Conservation (phyloP, 2,888 invertebrate genomes). For the Dynastes hyllus region DNA sequence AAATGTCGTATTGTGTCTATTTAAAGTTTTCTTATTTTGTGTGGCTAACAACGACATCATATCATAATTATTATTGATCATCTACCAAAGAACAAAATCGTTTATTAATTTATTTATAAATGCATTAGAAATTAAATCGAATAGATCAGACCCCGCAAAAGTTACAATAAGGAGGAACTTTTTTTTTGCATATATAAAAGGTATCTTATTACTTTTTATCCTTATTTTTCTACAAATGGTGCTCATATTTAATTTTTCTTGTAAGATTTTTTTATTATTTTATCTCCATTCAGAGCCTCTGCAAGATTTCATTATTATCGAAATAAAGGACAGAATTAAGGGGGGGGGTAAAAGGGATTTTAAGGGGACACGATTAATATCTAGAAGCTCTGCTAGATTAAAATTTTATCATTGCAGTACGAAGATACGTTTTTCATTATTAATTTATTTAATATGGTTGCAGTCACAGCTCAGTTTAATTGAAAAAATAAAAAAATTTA, state of each 20-base stretch:
- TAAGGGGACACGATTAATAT: neutral
- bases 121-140: slow-evolving; percentile 57
- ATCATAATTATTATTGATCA: slow-evolving; percentile 41
- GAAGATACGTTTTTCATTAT: neutral
- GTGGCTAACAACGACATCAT: too few relatives aligned
- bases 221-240: neutral
- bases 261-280: neutral
- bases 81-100: slow-evolving; percentile 62
- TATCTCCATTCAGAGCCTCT: neutral
- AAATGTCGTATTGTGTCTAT: too few relatives aligned
- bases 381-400: neutral
- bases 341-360: neutral
- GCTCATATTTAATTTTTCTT: neutral
- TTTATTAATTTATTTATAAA: slow-evolving; percentile 60
- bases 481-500: neutral
- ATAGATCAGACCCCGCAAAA: too few relatives aligned
- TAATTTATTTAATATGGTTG: slow-evolving; percentile 50
- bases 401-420: neutral
- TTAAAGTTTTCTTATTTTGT: too few relatives aligned
- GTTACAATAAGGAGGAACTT: slow-evolving; percentile 66
- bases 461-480: slow-evolving; percentile 36
- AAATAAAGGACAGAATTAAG: neutral
- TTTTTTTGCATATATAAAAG: slow-evolving; percentile 60
- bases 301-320: neutral
- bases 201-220: neutral